These are phyloP conservation scores for Heteractis magnifica DNA, from an alignment of 92 coral and sea anemone genomes.

Conservation along the genomic window DNA sequence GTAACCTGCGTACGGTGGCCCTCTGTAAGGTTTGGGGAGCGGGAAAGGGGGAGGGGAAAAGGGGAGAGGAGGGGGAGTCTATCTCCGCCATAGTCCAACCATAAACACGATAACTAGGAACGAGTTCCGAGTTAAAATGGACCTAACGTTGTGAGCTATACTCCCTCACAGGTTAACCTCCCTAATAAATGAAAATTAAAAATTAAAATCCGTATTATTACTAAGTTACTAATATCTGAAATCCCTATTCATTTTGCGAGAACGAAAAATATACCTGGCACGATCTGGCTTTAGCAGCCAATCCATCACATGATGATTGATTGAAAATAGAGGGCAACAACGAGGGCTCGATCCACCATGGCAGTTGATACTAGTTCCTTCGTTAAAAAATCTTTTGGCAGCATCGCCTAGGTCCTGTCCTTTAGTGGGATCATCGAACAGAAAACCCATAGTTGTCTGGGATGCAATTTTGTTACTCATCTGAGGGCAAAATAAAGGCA, in stretches of 20 bases:
- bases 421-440: slow-evolving; percentile 52
- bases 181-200: not conserved
- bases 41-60: too few species aligned
- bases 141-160: too few species aligned
- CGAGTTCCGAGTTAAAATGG: too few species aligned
- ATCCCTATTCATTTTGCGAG: too few species aligned
- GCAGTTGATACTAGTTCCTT: slow-evolving; percentile 16
- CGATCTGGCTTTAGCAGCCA: slow-evolving; percentile 53
- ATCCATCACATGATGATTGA: slow-evolving; percentile 48
- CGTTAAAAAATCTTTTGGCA: slow-evolving; percentile 49
- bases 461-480: slow-evolving; percentile 25
- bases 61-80: too few species aligned
- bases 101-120: too few species aligned
- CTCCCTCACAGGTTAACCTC: too few species aligned
- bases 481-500: not conserved
- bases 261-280: slow-evolving; percentile 30
- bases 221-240: not conserved
- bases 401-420: slow-evolving; percentile 52
- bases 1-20: slow-evolving; percentile 7
- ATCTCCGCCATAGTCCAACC: too few species aligned
- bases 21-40: not conserved
- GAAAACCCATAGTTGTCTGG: slow-evolving; percentile 48
- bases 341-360: slow-evolving; percentile 25
- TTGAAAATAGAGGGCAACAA: slow-evolving; percentile 48
- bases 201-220: not conserved